Conservation (phyloP, 2,113 vertebrate genomes). For the Ceyx margarethae region DNA sequence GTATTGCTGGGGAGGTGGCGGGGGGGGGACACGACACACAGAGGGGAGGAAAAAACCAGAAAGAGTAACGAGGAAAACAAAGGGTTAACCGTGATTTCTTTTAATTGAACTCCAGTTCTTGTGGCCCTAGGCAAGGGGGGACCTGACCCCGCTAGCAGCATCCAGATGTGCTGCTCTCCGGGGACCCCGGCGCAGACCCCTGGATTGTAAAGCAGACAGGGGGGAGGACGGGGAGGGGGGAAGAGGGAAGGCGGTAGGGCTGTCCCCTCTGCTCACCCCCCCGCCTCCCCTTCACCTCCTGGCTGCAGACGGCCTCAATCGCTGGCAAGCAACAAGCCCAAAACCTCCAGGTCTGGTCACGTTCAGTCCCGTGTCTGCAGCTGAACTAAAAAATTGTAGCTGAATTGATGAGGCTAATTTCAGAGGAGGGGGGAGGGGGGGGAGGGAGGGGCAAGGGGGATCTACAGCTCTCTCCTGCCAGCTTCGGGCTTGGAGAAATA, state of each 20-base stretch:
- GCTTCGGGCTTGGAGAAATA: conserved; percentile 72
- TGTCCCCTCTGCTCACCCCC: conserved; percentile 71
- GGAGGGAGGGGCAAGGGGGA: conserved; percentile 53
- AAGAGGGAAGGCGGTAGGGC: conserved; percentile 62
- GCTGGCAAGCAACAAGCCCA: conserved; percentile 57
- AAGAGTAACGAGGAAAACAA: conserved; percentile 59
- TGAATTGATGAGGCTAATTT: conserved; percentile 90
- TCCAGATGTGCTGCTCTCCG: conserved; percentile 97
- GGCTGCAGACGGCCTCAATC: conserved; percentile 42
- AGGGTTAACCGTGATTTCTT: conserved; percentile 95
- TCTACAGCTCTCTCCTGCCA: conserved; percentile 36
- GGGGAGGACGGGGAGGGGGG: conserved; percentile 10
- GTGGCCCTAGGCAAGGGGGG: conserved; percentile 95
- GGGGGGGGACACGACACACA: neutral
- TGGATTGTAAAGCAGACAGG: conserved; percentile 74
- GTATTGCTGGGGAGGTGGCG: neutral
- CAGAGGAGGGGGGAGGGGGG: conserved; percentile 31
- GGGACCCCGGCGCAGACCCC: conserved; percentile 81
- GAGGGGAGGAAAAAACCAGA: neutral
- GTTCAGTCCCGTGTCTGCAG: conserved; percentile 76
- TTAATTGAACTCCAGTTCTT: conserved; percentile 91
- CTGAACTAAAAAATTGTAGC: conserved; percentile 77
- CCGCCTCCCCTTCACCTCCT: conserved; percentile 66
- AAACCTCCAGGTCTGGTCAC: conserved; percentile 75
- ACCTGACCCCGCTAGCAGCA: conserved; percentile 97